Evolutionary conservation across 2,888 invertebrate species (phyloP).

Genomic region (Philopedon plagiatum): DNA sequence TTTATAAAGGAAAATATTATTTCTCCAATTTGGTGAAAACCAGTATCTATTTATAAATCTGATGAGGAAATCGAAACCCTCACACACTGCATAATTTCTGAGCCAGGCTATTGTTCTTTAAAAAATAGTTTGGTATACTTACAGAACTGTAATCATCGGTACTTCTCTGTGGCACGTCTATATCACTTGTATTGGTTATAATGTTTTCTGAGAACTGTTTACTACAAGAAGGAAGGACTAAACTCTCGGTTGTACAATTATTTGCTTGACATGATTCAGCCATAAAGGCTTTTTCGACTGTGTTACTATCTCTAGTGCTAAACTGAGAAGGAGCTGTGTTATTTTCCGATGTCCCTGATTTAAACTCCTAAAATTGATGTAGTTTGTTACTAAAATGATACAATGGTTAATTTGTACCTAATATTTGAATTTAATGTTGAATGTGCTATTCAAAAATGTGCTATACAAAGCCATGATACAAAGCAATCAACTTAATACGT

Average conservation of each 20-base stretch:
- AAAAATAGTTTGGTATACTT: background rate
- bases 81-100: conserved; percentile 2
- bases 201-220: conserved; percentile 4
- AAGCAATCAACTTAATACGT: conserved; percentile 10
- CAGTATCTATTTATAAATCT: background rate
- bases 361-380: background rate
- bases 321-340: conserved; percentile 9
- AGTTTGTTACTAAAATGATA: background rate
- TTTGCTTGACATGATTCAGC: conserved; percentile 7
- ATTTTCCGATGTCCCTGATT: conserved; percentile 3
- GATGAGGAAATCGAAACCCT: background rate
- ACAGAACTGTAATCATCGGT: background rate
- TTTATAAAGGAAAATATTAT: background rate
- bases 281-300: conserved; percentile 5
- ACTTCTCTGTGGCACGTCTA: conserved; percentile 7
- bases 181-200: background rate
- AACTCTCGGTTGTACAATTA: conserved; percentile 2
- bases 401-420: background rate
- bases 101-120: background rate
- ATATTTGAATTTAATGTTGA: conserved; percentile 10
- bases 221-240: conserved; percentile 3
- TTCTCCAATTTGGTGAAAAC: background rate
- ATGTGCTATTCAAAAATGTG: conserved; percentile 5
- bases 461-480: conserved; percentile 17
- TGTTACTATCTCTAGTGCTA: conserved; percentile 8